phyloP scores from a whole-genome alignment of 2,888 invertebrate genomes.

The Biston stratarius region DNA sequence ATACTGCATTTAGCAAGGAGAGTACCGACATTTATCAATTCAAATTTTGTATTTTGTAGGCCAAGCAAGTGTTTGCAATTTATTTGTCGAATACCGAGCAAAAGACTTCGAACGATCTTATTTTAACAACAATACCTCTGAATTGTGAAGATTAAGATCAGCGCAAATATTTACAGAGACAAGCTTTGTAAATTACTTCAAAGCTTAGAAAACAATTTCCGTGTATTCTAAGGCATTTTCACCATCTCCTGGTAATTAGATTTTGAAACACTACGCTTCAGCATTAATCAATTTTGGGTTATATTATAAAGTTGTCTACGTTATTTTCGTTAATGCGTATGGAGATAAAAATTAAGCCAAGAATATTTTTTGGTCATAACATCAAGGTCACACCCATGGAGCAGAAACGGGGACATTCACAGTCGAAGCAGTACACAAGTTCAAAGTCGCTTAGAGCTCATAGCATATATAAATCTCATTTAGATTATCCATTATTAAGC shows the following conservation, averaged over 20 bases:
- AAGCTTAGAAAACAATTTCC: constrained; percentile 23
- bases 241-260: not conserved
- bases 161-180: constrained; percentile 22
- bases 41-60: not conserved
- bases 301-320: not conserved
- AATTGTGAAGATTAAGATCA: constrained; percentile 17
- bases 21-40: not conserved
- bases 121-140: constrained; percentile 18
- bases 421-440: no score
- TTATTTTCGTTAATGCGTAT: no score
- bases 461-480: no score
- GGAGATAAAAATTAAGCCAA: no score
- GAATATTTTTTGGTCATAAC: no score
- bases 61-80: not conserved
- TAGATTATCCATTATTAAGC: no score
- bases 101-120: constrained; percentile 12
- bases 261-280: not conserved
- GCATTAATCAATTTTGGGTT: no score
- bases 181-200: constrained; percentile 21
- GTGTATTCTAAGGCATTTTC: not conserved
- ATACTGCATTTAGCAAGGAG: not conserved
- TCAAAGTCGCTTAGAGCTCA: no score
- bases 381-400: no score
- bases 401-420: no score
- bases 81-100: not conserved